A percentile compares a stretch with the other conserved stretches of the same genome.
phyloP scores from a whole-genome alignment of 2,797 vertebrate genomes.

The Manis javanica region DNA sequence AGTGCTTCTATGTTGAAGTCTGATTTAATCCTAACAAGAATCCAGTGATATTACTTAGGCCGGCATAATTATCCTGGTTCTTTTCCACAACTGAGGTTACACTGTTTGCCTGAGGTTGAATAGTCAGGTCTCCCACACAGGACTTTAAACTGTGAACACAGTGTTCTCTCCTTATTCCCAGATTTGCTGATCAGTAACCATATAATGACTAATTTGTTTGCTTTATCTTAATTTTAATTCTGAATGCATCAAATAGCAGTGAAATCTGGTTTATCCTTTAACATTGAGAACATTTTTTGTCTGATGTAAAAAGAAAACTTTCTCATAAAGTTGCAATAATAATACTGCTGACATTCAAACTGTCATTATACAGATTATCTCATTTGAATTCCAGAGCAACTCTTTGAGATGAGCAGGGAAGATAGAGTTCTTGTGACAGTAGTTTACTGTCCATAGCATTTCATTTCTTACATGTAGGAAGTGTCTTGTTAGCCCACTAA shows the following conservation, averaged over 20 bases:
- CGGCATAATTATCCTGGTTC: background rate
- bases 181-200: background rate
- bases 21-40: slow-evolving; percentile 2
- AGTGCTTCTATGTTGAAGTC: background rate
- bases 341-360: slow-evolving; percentile 64
- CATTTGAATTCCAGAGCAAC: slow-evolving; percentile 65
- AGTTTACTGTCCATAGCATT: background rate
- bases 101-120: background rate
- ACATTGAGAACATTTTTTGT: background rate
- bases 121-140: background rate
- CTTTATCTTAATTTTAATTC: slow-evolving; percentile 8
- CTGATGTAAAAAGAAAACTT: slow-evolving; percentile 63
- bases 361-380: slow-evolving; percentile 57
- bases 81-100: background rate
- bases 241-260: background rate
- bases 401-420: slow-evolving; percentile 3
- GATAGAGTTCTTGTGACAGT: background rate
- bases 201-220: background rate
- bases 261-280: slow-evolving; percentile 48
- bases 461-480: slow-evolving; percentile 27
- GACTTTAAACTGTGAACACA: background rate
- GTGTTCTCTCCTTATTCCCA: background rate
- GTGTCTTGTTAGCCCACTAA: background rate
- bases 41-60: background rate
- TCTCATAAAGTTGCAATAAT: slow-evolving; percentile 60